Base-by-base conservation (phyloP, 2,113 vertebrate species). In the Microcebus jonahi region DNA sequence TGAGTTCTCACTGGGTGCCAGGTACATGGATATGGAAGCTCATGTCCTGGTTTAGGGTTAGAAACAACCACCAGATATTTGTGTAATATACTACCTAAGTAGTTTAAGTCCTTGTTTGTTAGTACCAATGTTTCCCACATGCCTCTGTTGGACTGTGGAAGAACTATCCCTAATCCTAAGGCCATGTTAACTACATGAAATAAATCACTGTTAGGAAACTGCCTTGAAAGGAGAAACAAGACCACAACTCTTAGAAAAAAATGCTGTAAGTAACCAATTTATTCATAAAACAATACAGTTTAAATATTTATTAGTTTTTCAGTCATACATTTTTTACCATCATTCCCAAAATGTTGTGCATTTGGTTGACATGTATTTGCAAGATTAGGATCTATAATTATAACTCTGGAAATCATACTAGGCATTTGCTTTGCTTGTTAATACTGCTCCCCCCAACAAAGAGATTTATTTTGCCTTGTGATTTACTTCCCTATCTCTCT, bases 231-330 rank as follows among this genome's bases (percentile, higher is more conserved):
- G 87, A 97, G 77, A 92, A 97, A 91, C 57, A 92, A 96, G 90
- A 96, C 55, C 89, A 79, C 87, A 65, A 97, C 90, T 65, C 96
- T 82, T 90, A 93, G 87, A 94, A 94, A 96, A 63, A 92, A 94
- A 90, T 82, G 97, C 94, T 89, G 75, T 97, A 98, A 96, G 97
- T 97, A 96, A 96, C 97, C 97, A 97, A 97, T 98, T 98, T 98
- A 98, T 98, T 98, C 96, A 98, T 95, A 98, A 98, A 98, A 98
- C 97, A 95, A 97, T 97, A 97, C 97, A 97, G 80, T 95, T 15
- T 95, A 96, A 93, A 88, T 96, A 96, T 73, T 96, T 93, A 90
- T 90, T 90, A 34, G 79, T 95, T 96, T 97, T 98, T 96, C 87
- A 57, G 67, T 97, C 90, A 96, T 3, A 97, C 80, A 92, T 96